Conservation (phyloP, 1,140 invertebrate genomes). For the Diorhabda elongata region DNA sequence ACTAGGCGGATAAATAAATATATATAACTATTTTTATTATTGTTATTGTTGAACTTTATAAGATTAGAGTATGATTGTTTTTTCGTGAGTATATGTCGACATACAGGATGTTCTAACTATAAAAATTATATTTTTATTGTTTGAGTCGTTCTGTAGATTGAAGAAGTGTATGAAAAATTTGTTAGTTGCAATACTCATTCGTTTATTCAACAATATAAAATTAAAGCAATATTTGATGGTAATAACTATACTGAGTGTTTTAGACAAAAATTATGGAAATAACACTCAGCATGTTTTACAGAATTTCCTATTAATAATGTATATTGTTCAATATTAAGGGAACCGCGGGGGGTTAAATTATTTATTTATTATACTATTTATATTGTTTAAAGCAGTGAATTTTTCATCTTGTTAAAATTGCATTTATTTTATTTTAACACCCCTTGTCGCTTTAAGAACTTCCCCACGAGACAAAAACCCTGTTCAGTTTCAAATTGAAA, state of each 20-base stretch:
- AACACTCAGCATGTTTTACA: background rate
- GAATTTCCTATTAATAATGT: too few species aligned
- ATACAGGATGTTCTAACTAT: background rate
- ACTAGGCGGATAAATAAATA: constrained; percentile 4
- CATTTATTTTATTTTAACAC: too few species aligned
- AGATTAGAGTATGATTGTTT: constrained; percentile 12
- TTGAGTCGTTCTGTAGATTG: background rate
- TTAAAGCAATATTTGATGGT: constrained; percentile 1
- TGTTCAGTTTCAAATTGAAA: background rate
- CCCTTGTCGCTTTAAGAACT: too few species aligned
- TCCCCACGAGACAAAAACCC: too few species aligned
- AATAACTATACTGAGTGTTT: background rate
- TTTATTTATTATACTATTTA: too few species aligned
- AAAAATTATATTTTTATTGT: background rate
- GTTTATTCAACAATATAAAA: constrained; percentile 1
- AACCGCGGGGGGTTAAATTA: too few species aligned
- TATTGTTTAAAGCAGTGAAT: too few species aligned
- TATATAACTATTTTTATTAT: background rate
- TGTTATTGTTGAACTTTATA: constrained; percentile 5
- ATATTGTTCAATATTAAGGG: too few species aligned
- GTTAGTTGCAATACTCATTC: background rate
- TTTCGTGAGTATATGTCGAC: background rate
- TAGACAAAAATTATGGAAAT: background rate
- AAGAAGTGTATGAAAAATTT: constrained; percentile 3
- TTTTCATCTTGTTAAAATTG: too few species aligned